A percentile compares a stretch with the other conserved stretches of the same genome.
phyloP scores from a whole-genome alignment of 2,797 vertebrate species.

The Gadopsis marmoratus region DNA sequence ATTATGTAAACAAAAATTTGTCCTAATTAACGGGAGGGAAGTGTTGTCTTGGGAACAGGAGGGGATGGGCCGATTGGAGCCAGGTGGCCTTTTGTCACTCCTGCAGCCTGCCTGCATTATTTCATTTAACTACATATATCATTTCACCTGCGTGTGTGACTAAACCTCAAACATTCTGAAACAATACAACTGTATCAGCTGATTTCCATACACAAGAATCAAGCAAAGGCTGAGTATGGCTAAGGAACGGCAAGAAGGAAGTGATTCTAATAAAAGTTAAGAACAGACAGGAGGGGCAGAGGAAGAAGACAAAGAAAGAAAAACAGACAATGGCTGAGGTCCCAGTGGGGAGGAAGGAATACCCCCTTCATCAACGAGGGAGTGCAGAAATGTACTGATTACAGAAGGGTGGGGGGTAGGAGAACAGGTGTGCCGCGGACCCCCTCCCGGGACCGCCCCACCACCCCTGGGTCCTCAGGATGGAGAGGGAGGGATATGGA shows the following conservation, averaged over 20 bases:
- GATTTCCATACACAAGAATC: neutral
- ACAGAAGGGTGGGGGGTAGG: conserved; percentile 41
- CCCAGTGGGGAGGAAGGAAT: conserved; percentile 50
- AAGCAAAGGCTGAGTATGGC: conserved; percentile 6
- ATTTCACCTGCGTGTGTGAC: conserved; percentile 1
- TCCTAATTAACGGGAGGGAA: conserved; percentile 75
- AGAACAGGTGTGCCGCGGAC: conserved; percentile 82
- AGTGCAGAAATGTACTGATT: conserved; percentile 83
- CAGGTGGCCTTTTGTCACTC: conserved; percentile 73
- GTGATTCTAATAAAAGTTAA: neutral
- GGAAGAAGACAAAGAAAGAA: conserved; percentile 17
- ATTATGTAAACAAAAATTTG: conserved; percentile 78
- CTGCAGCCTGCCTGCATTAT: conserved; percentile 29
- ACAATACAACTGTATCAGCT: neutral
- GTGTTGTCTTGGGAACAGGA: conserved; percentile 67
- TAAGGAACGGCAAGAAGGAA: neutral
- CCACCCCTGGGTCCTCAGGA: conserved; percentile 70
- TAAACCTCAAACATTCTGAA: neutral
- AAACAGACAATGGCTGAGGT: conserved; percentile 48
- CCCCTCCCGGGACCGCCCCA: conserved; percentile 73
- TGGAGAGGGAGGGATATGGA: conserved; percentile 28
- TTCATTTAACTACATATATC: conserved; percentile 20
- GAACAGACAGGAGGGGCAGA: neutral
- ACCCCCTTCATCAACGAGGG: conserved; percentile 56
- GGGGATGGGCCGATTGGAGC: conserved; percentile 34